phyloP scores from a whole-genome alignment of 2,888 invertebrate species.

The Mechanitis messenoides region DNA sequence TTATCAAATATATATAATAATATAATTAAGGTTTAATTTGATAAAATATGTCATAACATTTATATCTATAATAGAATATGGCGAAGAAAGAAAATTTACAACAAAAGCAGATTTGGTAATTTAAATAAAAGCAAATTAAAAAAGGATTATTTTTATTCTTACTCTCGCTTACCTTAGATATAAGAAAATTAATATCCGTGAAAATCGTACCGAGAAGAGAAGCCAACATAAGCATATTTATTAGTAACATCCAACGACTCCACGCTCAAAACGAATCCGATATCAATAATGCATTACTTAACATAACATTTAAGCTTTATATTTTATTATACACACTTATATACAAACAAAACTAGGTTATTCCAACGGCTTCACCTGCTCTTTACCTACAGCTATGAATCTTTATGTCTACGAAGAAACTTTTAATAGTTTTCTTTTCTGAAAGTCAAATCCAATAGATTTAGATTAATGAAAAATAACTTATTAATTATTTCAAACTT shows the following conservation, averaged over 20 bases:
- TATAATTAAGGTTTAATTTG: no score
- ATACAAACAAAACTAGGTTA: no score
- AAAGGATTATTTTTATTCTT: slow-evolving; percentile 39
- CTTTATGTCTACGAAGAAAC: no score
- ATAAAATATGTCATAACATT: no score
- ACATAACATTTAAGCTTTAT: slow-evolving; percentile 18
- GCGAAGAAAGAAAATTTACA: neutral
- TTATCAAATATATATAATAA: no score
- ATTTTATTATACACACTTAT: neutral
- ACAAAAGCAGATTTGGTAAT: neutral
- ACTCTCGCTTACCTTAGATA: slow-evolving; percentile 56
- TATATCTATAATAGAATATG: neutral
- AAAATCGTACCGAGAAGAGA: slow-evolving; percentile 37
- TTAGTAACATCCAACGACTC: slow-evolving; percentile 26
- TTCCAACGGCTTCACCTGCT: no score
- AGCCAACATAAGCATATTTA: slow-evolving; percentile 64
- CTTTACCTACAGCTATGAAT: no score
- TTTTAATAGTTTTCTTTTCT: no score
- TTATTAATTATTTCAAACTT: no score
- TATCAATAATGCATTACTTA: slow-evolving; percentile 61
- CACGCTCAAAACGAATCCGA: slow-evolving; percentile 35
- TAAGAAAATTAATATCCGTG: slow-evolving; percentile 60
- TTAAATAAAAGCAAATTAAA: slow-evolving; percentile 11
- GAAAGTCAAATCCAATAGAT: no score
- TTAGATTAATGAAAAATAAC: no score